Evolutionary conservation across 2,797 vertebrate species (phyloP).

Genomic region (Coilia nasus): DNA sequence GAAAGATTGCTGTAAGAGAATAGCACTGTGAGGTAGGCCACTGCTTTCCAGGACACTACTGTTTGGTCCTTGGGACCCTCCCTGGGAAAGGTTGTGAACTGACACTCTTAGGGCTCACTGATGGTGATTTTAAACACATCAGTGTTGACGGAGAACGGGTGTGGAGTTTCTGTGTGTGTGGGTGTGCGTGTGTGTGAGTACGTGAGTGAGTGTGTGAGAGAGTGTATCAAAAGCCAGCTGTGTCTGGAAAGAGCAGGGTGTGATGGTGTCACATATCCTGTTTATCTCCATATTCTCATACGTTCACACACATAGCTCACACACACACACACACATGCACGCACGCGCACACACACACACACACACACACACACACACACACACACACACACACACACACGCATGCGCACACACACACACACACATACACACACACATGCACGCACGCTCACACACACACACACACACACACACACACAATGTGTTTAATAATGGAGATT

Average conservation of each 20-base stretch:
- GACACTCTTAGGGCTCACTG: neutral
- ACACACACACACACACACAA: neutral
- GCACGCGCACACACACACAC: neutral
- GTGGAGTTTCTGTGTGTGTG: neutral
- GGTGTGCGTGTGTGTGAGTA: neutral
- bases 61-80: neutral
- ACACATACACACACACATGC: neutral
- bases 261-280: slow-evolving; percentile 55
- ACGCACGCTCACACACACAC: neutral
- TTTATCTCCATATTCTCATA: slow-evolving; percentile 52
- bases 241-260: slow-evolving; percentile 41
- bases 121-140: slow-evolving; percentile 9
- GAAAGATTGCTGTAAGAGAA: too few relatives aligned
- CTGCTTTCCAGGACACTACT: neutral
- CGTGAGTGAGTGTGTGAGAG: too few relatives aligned
- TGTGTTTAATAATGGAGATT: neutral
- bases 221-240: slow-evolving; percentile 43
- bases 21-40: neutral
- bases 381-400: neutral
- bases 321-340: neutral
- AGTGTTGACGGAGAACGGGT: neutral
- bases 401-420: neutral
- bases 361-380: neutral
- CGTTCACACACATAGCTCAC: slow-evolving; percentile 21
- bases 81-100: neutral